Conservation (phyloP, 2,888 invertebrate genomes). For the Strigamia transsilvanica region DNA sequence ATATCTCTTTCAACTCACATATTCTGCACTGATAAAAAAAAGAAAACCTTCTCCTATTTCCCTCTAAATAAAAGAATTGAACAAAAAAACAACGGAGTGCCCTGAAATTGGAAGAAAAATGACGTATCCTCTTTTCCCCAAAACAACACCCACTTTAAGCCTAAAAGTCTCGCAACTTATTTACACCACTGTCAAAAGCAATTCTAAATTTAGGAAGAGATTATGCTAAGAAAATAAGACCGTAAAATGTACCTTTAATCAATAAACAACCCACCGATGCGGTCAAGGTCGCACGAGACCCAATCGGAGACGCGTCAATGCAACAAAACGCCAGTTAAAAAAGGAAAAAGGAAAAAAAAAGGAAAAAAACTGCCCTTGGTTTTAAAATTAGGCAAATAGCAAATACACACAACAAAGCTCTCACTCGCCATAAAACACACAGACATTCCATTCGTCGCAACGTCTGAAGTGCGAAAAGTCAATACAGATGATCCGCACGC, state of each 20-base stretch:
- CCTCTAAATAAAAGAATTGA: background rate
- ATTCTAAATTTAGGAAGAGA: constrained; percentile 23
- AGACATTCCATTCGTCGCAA: constrained; percentile 38
- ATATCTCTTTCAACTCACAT: background rate
- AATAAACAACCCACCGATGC: constrained; percentile 49
- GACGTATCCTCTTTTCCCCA: background rate
- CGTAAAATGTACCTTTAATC: constrained; percentile 47
- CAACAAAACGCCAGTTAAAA: constrained; percentile 17
- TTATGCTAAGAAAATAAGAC: constrained; percentile 43
- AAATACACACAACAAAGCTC: constrained; percentile 10
- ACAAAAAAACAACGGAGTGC: background rate
- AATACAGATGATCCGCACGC: constrained; percentile 15
- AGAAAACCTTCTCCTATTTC: constrained; percentile 12
- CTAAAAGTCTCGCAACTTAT: background rate
- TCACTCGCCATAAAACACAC: constrained; percentile 20
- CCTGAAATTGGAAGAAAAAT: background rate
- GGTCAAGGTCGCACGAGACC: constrained; percentile 48
- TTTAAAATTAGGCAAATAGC: constrained; percentile 7
- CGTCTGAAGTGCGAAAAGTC: constrained; percentile 19
- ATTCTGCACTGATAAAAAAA: background rate
- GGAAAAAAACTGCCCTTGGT: constrained; percentile 20
- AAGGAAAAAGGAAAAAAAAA: background rate
- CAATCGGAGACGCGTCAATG: constrained; percentile 43
- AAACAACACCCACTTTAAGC: background rate
- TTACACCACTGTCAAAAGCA: background rate